Base-by-base conservation (phyloP, 1,140 invertebrate species). In the Eurosta solidaginis region DNA sequence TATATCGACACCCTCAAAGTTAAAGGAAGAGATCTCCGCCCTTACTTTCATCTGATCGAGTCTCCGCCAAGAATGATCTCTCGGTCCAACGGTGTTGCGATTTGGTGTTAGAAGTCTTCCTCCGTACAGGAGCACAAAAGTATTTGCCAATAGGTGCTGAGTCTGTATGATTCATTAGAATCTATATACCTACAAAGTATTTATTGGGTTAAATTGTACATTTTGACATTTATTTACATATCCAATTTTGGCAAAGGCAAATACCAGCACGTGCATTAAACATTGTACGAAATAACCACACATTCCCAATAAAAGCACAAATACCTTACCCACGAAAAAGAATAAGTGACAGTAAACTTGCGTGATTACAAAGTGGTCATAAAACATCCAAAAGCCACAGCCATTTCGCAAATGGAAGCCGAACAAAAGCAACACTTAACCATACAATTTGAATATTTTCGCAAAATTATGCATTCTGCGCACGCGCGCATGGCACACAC, bases 191-290 rank as follows among this genome's bases (percentile, higher is more conserved):
- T 59, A 14, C 33, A 12, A 22, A 59, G 17, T 33, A 22, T 54
- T 59, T 59, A 33, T 5, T 47, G 45, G 12, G 7, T n/a, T 17
- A 17, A 9, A 7, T 68, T 29, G n/a, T n/a, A n/a, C n/a, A n/a
- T n/a, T n/a, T n/a, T n/a, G n/a, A n/a, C n/a, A n/a, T n/a, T n/a
- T n/a, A n/a, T 29, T 63, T n/a, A 33, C 36, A 40, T 40, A 1
- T 17, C 59, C 40, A 68, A n/a, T 68, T 68, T 68, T 68, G 59
- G 59, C 59, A 68, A 68, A 68, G 36, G 59, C 59, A 68, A 68
- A 68, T 68, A 9, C 36, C 59, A n/a, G 59, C 59, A 68, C 59
- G 59, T 68, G 59, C 33, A n/a, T 42, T n/a, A 33, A 68, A 20
- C 17, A 68, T 10, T 22, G n/a, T 40, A 33, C 17, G 33, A 1